Evolutionary conservation across 2,888 invertebrate genomes (phyloP).

Genomic region (Scaptodrosophila latifasciaeformis): DNA sequence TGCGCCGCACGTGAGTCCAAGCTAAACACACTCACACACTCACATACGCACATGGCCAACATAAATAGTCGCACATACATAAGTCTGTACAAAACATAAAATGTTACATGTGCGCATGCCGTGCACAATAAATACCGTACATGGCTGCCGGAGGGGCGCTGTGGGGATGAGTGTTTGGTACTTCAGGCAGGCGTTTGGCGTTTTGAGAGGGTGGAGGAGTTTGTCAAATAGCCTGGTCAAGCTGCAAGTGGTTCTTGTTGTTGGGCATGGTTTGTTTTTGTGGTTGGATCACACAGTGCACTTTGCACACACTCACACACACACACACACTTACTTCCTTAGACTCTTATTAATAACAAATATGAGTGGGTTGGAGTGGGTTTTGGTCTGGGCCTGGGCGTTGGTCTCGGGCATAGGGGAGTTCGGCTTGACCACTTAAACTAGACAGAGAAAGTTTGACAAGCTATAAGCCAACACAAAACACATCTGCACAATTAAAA

Average conservation of each 20-base stretch:
- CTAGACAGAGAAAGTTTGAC: conserved; percentile 29
- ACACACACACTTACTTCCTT: conserved; percentile 6
- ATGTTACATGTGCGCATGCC: conserved; percentile 55
- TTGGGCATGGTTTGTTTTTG: conserved; percentile 16
- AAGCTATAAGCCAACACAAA: conserved; percentile 15
- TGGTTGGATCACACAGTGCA: conserved; percentile 4
- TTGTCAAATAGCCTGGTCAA: conserved; percentile 51
- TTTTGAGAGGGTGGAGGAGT: background rate
- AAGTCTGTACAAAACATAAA: conserved; percentile 39
- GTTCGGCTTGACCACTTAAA: too few relatives aligned
- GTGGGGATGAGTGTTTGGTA: conserved; percentile 11
- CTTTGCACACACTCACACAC: conserved; percentile 12
- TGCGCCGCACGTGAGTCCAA: conserved; percentile 56
- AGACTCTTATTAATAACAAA: conserved; percentile 46
- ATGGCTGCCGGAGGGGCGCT: conserved; percentile 4
- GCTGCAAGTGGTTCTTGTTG: conserved; percentile 15
- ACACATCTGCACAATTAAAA: conserved; percentile 46
- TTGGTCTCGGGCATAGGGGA: too few relatives aligned
- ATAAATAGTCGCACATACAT: conserved; percentile 43
- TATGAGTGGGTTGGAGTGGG: conserved; percentile 27
- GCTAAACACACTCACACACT: conserved; percentile 47
- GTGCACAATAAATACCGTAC: conserved; percentile 59
- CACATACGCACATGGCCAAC: conserved; percentile 25
- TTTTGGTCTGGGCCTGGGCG: background rate
- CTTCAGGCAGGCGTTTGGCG: background rate